Conservation (phyloP, 2,113 vertebrate species). For the Platanista minor region DNA sequence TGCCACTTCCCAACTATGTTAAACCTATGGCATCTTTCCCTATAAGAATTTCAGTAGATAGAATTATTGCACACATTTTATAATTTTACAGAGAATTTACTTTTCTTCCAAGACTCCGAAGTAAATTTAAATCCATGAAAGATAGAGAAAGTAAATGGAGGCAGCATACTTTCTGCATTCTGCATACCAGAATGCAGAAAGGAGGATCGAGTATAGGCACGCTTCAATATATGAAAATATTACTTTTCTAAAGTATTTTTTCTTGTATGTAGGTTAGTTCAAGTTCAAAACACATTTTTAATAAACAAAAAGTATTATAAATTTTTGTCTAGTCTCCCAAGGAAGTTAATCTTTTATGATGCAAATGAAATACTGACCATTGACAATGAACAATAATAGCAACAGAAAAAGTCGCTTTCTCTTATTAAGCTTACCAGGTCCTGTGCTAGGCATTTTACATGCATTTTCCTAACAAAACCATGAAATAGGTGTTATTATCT, state of each 20-base stretch:
- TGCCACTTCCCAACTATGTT: neutral
- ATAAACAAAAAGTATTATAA: neutral
- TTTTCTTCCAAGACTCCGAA: neutral
- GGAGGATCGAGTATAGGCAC: neutral
- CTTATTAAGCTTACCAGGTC: neutral
- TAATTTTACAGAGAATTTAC: neutral
- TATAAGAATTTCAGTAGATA: neutral
- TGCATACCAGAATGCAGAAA: neutral
- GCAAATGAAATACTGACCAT: neutral
- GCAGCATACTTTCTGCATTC: neutral
- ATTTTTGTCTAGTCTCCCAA: neutral
- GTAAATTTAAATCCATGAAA: neutral
- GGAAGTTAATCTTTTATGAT: neutral
- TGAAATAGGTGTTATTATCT: neutral
- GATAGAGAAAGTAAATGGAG: neutral
- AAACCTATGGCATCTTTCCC: neutral
- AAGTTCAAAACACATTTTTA: constrained; percentile 10
- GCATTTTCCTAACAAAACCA: neutral
- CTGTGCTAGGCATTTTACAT: neutral
- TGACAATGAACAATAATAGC: neutral
- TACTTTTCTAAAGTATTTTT: neutral
- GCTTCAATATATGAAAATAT: neutral
- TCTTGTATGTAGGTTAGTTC: neutral
- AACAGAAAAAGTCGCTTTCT: neutral
- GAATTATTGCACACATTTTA: neutral